Evolutionary conservation across 2,888 invertebrate genomes (phyloP).

Genomic region (Caenorhabditis afra): DNA sequence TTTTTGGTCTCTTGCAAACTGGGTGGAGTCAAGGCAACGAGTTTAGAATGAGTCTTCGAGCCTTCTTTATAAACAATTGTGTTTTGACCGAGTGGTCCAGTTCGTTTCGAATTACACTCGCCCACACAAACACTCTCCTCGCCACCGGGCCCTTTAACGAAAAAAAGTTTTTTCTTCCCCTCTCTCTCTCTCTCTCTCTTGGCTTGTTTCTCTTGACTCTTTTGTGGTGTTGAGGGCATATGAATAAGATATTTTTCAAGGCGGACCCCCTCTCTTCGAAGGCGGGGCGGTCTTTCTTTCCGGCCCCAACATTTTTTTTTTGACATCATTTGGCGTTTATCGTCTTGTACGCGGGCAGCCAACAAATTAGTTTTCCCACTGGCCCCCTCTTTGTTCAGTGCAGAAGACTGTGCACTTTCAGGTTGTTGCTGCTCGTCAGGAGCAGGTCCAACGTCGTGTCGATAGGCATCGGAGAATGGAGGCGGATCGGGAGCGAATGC

Average conservation of each 20-base stretch:
- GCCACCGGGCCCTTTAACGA: too few relatives aligned
- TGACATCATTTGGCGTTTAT: constrained; percentile 25
- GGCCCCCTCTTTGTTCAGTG: not conserved
- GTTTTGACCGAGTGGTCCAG: constrained; percentile 6
- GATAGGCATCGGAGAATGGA: constrained; percentile 99
- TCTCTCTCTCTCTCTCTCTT: constrained; percentile 4
- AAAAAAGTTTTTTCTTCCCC: constrained; percentile 18
- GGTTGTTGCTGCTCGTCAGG: constrained; percentile 94
- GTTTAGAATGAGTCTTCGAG: not conserved
- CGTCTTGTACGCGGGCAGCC: too few relatives aligned
- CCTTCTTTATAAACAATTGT: constrained; percentile 39
- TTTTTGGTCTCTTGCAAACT: too few relatives aligned
- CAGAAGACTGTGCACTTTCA: constrained; percentile 82
- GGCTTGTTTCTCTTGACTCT: constrained; percentile 4
- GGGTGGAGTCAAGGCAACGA: too few relatives aligned
- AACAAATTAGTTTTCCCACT: not conserved
- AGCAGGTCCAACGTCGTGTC: constrained; percentile 96
- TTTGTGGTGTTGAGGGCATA: constrained; percentile 36
- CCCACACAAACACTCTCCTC: constrained; percentile 22
- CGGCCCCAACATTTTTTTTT: constrained; percentile 1
- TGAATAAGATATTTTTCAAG: constrained; percentile 50
- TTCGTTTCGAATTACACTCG: constrained; percentile 53
- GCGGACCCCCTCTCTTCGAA: too few relatives aligned
- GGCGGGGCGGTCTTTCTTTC: constrained; percentile 14
- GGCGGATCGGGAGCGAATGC: constrained; percentile 97